These are phyloP conservation scores for Fissipunctia ypsillon DNA, from an alignment of 2,888 invertebrate species.

Conservation along the genomic window DNA sequence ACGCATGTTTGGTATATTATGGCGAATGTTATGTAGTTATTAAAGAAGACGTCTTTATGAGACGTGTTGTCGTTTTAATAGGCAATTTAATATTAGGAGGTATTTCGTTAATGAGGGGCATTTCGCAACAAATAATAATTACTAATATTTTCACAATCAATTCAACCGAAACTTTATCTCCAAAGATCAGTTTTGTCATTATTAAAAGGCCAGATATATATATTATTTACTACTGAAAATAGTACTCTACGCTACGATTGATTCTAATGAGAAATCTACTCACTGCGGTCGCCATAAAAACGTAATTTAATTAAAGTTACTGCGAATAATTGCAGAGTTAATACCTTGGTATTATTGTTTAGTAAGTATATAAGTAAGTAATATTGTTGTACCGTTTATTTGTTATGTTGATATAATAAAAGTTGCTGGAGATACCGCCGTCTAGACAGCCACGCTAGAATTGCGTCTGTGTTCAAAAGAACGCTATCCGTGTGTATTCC, in stretches of 20 bases:
- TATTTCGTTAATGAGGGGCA: conserved; percentile 26
- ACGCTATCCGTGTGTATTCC: conserved; percentile 48
- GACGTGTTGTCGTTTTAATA: conserved; percentile 14
- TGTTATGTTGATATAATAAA: conserved; percentile 49
- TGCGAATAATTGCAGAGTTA: conserved; percentile 31
- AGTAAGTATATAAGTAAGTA: conserved; percentile 29
- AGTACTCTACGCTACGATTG: conserved; percentile 1
- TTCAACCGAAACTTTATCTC: neutral
- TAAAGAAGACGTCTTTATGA: conserved; percentile 28
- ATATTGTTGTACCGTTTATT: conserved; percentile 42
- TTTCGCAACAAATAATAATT: neutral
- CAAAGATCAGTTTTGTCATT: conserved; percentile 7
- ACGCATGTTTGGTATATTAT: conserved; percentile 12
- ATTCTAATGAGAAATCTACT: conserved; percentile 13
- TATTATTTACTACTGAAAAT: conserved; percentile 29
- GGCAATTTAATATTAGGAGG: conserved; percentile 8
- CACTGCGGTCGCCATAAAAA: conserved; percentile 27
- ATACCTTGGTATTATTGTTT: conserved; percentile 25
- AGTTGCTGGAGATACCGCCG: conserved; percentile 60
- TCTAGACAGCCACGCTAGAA: conserved; percentile 66
- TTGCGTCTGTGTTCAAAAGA: conserved; percentile 60
- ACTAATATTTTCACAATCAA: conserved; percentile 22
- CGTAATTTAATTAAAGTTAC: conserved; percentile 33
- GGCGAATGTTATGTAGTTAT: conserved; percentile 20
- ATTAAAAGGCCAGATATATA: neutral